Evolutionary conservation across 2,797 vertebrate species (phyloP), one percentile per base, ranked within the genome.

Genomic region (Perodicticus potto): DNA sequence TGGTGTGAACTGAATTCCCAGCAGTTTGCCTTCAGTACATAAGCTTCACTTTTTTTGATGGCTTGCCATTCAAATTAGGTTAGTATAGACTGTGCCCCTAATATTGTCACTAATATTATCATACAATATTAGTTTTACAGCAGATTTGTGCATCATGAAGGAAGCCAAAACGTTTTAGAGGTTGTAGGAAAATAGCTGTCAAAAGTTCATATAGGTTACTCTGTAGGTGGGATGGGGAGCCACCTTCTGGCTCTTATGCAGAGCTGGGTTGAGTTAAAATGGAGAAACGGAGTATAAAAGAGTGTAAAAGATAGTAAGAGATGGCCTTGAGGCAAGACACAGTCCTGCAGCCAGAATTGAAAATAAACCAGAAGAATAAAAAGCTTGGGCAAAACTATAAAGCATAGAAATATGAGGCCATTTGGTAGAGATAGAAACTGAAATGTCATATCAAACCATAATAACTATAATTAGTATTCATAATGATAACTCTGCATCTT

Each of bases 391-490:
- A 72, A n/a, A 61, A 83, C 43, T 94, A 19, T 73, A 70, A 86
- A 89, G 40, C 40, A 27, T 40, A 32, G 59, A 78, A 49, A 70
- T 76, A 43, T 70, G 40, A 53, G 89, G n/a, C 45, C 55, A 82
- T 69, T 63, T 84, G 32, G 8, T 70, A 45, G 76, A 80, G 80
- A 57, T 29, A 74, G 90, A 90, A 74, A 70, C 16, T 59, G 70
- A 95, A 93, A 40, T 23, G 53, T 22, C 11, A 14, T 61, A 83
- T 34, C 11, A 67, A 72, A 37, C 13, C 78, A 74, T 94, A 69
- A 90, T 89, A 61, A 67, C 17, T 69, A 6, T 57, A 55, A 80
- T 81, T 91, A 74, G 27, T 74, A 53, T 91, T 91, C 89, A 67
- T 93, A 86, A n/a, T 77, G 82, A 78, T 86, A 69, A 34, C 29